Percentiles rank a stretch among this genome's conserved stretches.
Evolutionary conservation across 2,888 invertebrate species (phyloP).

Genomic region (Pristionchus japonicus): DNA sequence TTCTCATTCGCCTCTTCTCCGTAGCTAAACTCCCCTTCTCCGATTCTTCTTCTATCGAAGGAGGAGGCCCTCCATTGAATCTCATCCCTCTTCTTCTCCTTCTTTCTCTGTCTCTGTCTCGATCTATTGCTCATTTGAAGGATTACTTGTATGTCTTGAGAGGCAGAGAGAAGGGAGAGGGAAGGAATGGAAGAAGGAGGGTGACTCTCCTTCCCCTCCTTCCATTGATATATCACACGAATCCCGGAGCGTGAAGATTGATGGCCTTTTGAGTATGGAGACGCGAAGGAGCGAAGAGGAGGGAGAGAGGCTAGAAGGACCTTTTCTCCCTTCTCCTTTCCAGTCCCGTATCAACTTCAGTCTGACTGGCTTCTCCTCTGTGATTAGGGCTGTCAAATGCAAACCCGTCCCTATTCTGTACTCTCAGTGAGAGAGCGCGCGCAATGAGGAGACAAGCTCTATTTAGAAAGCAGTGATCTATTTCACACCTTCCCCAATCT

Average conservation of each 20-base stretch:
- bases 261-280: constrained; percentile 48
- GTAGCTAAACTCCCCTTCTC: constrained; percentile 1
- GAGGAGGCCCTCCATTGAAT: not conserved
- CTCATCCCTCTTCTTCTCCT: constrained; percentile 32
- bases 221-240: constrained; percentile 45
- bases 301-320: not conserved
- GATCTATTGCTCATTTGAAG: constrained; percentile 32
- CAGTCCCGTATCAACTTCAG: not conserved
- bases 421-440: no score
- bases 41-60: not conserved
- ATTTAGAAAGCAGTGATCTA: not conserved
- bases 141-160: constrained; percentile 42
- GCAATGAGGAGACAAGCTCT: no score
- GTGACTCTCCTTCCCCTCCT: constrained; percentile 12
- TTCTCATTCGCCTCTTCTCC: not conserved
- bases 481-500: not conserved
- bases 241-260: constrained; percentile 39
- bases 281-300: not conserved
- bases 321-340: constrained; percentile 20
- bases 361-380: not conserved
- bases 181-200: not conserved
- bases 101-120: constrained; percentile 12
- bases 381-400: no score
- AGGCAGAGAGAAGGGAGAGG: not conserved
- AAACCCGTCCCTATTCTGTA: no score